Conservation (phyloP, 2,888 invertebrate genomes). For the Amphipoea oculea region DNA sequence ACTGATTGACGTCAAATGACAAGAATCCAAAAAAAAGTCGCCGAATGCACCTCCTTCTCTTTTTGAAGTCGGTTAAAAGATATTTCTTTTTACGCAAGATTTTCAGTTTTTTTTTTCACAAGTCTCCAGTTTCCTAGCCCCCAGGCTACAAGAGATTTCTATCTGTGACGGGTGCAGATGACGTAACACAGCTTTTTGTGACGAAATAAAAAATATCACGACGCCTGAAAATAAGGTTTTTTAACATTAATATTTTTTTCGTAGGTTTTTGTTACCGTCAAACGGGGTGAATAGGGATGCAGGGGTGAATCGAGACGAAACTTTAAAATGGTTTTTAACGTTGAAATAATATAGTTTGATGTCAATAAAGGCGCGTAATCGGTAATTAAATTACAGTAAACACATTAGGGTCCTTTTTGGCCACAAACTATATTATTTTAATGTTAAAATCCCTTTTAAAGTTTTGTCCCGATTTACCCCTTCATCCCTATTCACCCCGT, state of each 20-base stretch:
- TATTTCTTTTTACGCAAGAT: background rate
- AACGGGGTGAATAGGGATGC: no score
- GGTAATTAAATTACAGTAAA: no score
- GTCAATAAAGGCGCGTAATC: no score
- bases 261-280: constrained; percentile 8
- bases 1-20: background rate
- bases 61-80: background rate
- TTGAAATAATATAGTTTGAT: no score
- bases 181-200: constrained; percentile 63
- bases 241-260: constrained; percentile 34
- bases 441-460: no score
- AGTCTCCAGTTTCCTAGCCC: constrained; percentile 55
- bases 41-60: background rate
- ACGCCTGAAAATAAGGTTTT: constrained; percentile 44
- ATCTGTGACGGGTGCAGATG: constrained; percentile 59
- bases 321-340: no score
- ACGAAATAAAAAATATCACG: constrained; percentile 60
- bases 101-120: no score
- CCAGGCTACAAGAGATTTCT: constrained; percentile 43
- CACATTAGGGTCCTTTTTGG: no score
- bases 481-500: no score
- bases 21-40: background rate
- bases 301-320: no score
- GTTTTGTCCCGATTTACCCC: no score
- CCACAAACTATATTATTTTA: no score